These are phyloP conservation scores for Alviniconcha marisindica DNA, from an alignment of 1,140 invertebrate genomes.

Conservation along the genomic window DNA sequence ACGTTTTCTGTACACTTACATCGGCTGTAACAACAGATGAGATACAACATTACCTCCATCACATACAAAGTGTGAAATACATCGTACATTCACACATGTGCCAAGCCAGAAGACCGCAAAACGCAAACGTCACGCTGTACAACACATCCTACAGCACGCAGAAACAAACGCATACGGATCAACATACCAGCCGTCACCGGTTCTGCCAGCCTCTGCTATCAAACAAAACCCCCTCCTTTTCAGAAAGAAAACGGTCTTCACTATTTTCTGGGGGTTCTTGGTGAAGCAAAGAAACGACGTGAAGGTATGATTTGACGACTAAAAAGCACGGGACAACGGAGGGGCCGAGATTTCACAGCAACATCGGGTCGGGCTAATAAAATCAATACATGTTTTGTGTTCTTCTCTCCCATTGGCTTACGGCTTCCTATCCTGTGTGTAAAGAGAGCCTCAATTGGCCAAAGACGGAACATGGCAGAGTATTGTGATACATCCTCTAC, in stretches of 20 bases:
- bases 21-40: too few relatives aligned
- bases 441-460: background rate
- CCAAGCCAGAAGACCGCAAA: too few relatives aligned
- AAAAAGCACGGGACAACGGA: background rate
- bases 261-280: background rate
- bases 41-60: too few relatives aligned
- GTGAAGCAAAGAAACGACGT: background rate
- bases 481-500: too few relatives aligned
- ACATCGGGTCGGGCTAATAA: background rate
- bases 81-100: too few relatives aligned
- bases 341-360: background rate
- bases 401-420: conserved; percentile 14
- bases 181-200: conserved; percentile 7
- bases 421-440: background rate
- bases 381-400: conserved; percentile 9
- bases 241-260: background rate
- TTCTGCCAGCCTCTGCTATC: conserved; percentile 1
- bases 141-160: too few relatives aligned
- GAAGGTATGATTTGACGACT: conserved; percentile 9
- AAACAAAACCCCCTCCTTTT: background rate
- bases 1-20: too few relatives aligned
- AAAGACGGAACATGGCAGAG: background rate
- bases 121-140: too few relatives aligned
- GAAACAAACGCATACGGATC: background rate
- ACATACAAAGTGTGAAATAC: too few relatives aligned